Conservation (phyloP, 2,888 invertebrate genomes). For the Nemoura dubitans region DNA sequence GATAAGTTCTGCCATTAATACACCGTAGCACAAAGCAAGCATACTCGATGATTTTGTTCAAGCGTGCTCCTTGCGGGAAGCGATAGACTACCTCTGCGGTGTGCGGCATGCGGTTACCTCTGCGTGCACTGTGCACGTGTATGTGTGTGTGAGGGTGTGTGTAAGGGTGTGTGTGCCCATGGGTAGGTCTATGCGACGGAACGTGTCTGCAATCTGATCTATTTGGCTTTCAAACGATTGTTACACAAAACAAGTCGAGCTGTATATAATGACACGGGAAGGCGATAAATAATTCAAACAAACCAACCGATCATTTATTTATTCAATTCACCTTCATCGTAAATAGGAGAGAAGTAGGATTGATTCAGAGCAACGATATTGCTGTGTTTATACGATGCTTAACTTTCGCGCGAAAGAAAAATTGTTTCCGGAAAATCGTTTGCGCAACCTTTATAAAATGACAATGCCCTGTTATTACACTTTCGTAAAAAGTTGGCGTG, state of each 20-base stretch:
- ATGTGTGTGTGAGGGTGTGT: too few species aligned
- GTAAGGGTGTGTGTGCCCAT: too few species aligned
- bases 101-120: too few species aligned
- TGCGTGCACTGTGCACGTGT: too few species aligned
- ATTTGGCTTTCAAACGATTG: not conserved
- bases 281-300: not conserved
- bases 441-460: not conserved
- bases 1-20: too few species aligned
- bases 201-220: too few species aligned
- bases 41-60: too few species aligned
- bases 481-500: not conserved
- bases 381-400: not conserved
- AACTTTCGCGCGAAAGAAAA: not conserved
- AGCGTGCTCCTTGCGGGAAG: too few species aligned
- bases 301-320: not conserved
- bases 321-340: not conserved
- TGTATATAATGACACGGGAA: not conserved
- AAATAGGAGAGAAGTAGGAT: not conserved
- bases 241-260: not conserved
- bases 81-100: too few species aligned
- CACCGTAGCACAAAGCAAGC: too few species aligned
- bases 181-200: too few species aligned
- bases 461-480: slow-evolving; percentile 7
- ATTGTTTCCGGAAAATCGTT: not conserved
- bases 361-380: not conserved